phyloP scores from a whole-genome alignment of 2,888 invertebrate genomes.

The Steromphala cineraria region DNA sequence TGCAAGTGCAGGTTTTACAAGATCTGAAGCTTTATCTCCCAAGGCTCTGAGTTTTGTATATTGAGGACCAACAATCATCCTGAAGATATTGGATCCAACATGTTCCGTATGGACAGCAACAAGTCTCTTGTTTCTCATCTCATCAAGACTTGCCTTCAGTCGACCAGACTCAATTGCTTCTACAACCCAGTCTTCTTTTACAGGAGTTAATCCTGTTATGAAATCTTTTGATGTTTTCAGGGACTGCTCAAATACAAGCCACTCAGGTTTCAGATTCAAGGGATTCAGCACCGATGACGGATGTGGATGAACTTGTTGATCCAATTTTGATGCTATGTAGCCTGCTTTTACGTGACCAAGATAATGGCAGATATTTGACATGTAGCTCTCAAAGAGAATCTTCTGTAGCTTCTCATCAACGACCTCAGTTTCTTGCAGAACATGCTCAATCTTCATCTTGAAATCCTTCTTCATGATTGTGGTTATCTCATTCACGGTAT shows the following conservation, averaged over 20 bases:
- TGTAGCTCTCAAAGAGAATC: conserved; percentile 56
- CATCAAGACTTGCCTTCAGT: conserved; percentile 41
- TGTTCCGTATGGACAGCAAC: conserved; percentile 36
- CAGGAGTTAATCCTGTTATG: conserved; percentile 59
- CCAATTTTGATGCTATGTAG: conserved; percentile 48
- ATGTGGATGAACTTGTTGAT: conserved; percentile 57
- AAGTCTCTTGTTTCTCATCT: conserved; percentile 42
- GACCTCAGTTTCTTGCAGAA: conserved; percentile 37
- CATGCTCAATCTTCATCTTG: conserved; percentile 33
- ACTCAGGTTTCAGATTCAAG: conserved; percentile 54
- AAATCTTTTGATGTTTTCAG: conserved; percentile 61
- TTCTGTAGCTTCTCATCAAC: conserved; percentile 41
- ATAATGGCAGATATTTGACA: conserved; percentile 56
- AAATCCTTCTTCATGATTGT: conserved; percentile 53
- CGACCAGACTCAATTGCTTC: conserved; percentile 35
- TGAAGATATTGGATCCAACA: conserved; percentile 49
- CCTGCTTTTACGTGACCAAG: conserved; percentile 64
- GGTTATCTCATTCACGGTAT: conserved; percentile 55
- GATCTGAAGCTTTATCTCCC: conserved; percentile 39
- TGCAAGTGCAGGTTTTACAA: conserved; percentile 37
- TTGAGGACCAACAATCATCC: conserved; percentile 53
- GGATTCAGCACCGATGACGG: conserved; percentile 62
- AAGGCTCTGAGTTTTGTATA: conserved; percentile 46
- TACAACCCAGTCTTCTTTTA: conserved; percentile 51
- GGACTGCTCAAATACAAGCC: conserved; percentile 63